Base-by-base conservation (phyloP, 2,113 vertebrate genomes). In the Athene noctua region DNA sequence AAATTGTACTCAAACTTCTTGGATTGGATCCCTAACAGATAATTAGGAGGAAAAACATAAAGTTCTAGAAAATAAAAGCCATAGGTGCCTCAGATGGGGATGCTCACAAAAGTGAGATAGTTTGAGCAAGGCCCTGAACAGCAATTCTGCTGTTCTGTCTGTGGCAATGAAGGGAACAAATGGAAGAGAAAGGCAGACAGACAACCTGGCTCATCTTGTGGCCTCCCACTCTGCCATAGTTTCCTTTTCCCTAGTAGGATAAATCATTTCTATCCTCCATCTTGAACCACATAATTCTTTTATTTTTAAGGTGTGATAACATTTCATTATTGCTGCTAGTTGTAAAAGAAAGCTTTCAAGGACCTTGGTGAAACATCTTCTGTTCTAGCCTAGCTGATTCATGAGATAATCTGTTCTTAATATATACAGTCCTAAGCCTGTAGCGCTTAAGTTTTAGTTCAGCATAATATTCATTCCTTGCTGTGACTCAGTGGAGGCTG, bases 401-500 rank as follows among this genome's bases (percentile, higher is more conserved):
- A 86, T 80, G 91, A 96, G 42, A 91, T 90, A 94, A 96, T 97
- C 84, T 94, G 78, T 75, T 94, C 71, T 90, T 96, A 94, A 95
- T 91, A 80, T 42, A 90, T 66, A 90, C 66, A 91, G 80, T 58
- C 59, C 81, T 89, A 91, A 94, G 20, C 42, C 67, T 86, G 71
- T 90, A 85, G 40, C 2, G 8, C 89, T 93, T 66, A 90, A 83
- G 81, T 95, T 97, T 97, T 92, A 95, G 91, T 93, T 85, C 71
- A 95, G 89, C 65, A 80, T 70, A 94, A 93, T 92, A 95, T 70
- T 95, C 78, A 85, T 86, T 96, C 71, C 96, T 93, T 95, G 84
- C 95, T 97, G 95, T 96, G 96, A 95, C 87, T 94, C 91, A 92
- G 94, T 86, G 89, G 84, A 97, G 63, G 67, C 79, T 90, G 81